Conservation (phyloP, 2,113 vertebrate genomes). For the Hippopotamus amphibius region DNA sequence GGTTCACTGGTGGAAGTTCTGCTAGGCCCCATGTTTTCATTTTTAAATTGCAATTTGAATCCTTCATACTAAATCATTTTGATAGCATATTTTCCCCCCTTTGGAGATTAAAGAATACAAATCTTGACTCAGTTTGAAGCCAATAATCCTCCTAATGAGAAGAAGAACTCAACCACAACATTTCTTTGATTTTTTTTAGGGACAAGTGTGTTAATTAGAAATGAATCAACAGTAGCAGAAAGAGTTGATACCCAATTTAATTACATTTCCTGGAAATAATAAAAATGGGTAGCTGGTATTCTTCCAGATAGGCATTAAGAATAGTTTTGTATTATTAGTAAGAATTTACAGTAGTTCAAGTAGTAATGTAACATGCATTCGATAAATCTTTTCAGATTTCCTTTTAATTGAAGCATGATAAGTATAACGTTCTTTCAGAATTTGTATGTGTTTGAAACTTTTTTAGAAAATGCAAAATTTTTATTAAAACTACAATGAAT, state of each 20-base stretch:
- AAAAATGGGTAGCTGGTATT: conserved; percentile 36
- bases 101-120: conserved; percentile 64
- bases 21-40: background rate
- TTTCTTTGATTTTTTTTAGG: conserved; percentile 33
- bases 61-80: conserved; percentile 56
- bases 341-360: background rate
- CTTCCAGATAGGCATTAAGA: background rate
- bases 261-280: conserved; percentile 74
- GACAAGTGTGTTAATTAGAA: conserved; percentile 78
- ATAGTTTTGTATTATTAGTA: background rate
- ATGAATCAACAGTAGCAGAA: conserved; percentile 60
- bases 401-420: conserved; percentile 29
- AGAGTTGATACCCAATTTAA: conserved; percentile 67
- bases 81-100: background rate
- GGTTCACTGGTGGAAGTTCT: background rate
- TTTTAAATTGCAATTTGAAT: conserved; percentile 56
- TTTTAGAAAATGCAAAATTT: background rate
- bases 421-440: conserved; percentile 17
- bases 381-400: background rate
- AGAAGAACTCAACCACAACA: conserved; percentile 27
- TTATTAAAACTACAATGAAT: background rate
- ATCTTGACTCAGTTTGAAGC: conserved; percentile 57
- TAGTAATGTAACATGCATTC: background rate
- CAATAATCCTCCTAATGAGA: conserved; percentile 52
- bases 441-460: background rate